Conservation (phyloP, 2,113 vertebrate species). For the Anguilla rostrata region DNA sequence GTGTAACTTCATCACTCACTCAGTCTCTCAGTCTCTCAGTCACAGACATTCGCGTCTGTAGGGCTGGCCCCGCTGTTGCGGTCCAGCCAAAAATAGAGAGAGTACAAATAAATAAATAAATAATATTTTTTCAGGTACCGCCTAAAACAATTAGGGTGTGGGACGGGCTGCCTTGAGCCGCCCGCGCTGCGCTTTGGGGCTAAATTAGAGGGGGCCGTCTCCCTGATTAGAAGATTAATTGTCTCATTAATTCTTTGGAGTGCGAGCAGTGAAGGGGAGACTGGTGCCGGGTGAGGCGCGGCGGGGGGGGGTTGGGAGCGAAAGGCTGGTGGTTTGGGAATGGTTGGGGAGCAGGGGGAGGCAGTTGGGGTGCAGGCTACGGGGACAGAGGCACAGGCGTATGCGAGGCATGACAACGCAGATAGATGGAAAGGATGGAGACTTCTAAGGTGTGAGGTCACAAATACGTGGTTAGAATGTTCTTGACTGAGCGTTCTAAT, state of each 20-base stretch:
- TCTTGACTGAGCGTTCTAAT: no score
- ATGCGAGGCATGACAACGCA: no score
- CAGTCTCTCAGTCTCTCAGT: no score
- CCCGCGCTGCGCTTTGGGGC: conserved; percentile 44
- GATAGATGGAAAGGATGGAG: no score
- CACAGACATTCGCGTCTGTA: no score
- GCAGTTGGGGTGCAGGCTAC: background rate
- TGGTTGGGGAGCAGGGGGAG: background rate
- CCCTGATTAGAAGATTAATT: conserved; percentile 57
- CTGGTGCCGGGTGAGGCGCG: conserved; percentile 13
- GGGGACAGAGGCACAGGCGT: background rate
- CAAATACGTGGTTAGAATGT: no score
- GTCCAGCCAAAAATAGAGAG: background rate
- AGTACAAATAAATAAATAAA: conserved; percentile 6
- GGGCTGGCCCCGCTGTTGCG: no score
- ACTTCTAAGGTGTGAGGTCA: no score
- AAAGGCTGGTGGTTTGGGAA: background rate
- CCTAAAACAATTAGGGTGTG: conserved; percentile 54
- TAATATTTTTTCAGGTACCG: conserved; percentile 3
- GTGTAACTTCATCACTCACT: no score
- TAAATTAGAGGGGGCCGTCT: conserved; percentile 48
- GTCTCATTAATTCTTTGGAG: conserved; percentile 51
- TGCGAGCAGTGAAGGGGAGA: conserved; percentile 31
- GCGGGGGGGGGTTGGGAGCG: conserved; percentile 11
- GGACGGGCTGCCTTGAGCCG: conserved; percentile 39